These are phyloP conservation scores for Rostratula benghalensis DNA, from an alignment of 2,113 vertebrate species.

Conservation along the genomic window DNA sequence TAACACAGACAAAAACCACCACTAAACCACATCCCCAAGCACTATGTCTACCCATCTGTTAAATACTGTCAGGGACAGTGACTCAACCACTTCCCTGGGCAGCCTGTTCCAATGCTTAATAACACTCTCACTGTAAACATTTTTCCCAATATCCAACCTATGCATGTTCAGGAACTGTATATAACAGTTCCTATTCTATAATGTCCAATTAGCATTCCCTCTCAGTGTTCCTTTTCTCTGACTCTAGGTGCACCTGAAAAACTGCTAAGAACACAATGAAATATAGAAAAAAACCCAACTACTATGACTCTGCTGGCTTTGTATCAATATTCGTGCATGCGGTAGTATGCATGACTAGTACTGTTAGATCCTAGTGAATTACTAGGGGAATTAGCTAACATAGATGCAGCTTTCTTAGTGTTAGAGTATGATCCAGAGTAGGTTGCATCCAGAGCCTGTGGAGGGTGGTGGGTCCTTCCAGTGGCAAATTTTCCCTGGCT, in stretches of 20 bases:
- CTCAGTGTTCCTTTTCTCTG: background rate
- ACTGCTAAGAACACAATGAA: background rate
- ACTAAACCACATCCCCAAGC: too few relatives aligned
- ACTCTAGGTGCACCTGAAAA: background rate
- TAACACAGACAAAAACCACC: too few relatives aligned
- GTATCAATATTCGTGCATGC: background rate
- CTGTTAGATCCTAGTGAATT: background rate
- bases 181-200: background rate
- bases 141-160: too few relatives aligned
- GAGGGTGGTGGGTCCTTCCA: background rate
- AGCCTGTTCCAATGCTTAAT: too few relatives aligned
- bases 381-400: background rate
- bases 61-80: too few relatives aligned
- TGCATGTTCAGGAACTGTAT: background rate
- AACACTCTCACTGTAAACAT: too few relatives aligned
- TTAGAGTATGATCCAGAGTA: background rate
- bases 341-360: fast-evolving
- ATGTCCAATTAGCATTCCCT: background rate
- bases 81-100: too few relatives aligned
- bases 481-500: background rate
- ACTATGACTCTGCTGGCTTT: background rate
- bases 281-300: fast-evolving
- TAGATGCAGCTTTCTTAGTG: background rate
- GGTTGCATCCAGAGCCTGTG: background rate
- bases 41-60: too few relatives aligned